Percentiles rank a stretch among this genome's conserved stretches.
phyloP scores from a whole-genome alignment of 2,888 invertebrate species.

The Leptura quadrifasciata region DNA sequence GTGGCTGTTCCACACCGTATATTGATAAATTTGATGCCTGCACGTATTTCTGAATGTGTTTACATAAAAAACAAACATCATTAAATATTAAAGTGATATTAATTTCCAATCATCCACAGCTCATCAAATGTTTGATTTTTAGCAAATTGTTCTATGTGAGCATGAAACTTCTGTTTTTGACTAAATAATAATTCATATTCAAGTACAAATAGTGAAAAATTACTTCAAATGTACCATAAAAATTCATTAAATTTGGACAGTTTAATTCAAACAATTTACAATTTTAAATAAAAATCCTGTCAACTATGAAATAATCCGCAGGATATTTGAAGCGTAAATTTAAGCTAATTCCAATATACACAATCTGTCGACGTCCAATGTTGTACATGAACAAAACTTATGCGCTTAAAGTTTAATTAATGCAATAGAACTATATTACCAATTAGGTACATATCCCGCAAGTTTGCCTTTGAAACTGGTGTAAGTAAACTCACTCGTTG shows the following conservation, averaged over 20 bases:
- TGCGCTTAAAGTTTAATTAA: slow-evolving; percentile 38
- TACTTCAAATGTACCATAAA: slow-evolving; percentile 43
- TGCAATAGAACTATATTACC: slow-evolving; percentile 33
- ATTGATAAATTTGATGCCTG: background rate
- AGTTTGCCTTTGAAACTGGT: slow-evolving; percentile 16
- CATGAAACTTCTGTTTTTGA: background rate
- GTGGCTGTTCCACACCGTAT: too few relatives aligned
- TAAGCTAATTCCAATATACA: slow-evolving; percentile 54
- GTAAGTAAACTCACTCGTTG: background rate
- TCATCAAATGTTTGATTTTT: background rate
- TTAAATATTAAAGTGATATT: slow-evolving; percentile 3
- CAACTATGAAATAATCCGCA: slow-evolving; percentile 39
- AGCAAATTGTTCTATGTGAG: slow-evolving; percentile 17
- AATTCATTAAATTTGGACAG: slow-evolving; percentile 39
- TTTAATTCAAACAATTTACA: slow-evolving; percentile 41
- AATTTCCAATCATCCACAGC: slow-evolving; percentile 7
- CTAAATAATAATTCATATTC: slow-evolving; percentile 21
- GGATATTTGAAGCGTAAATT: slow-evolving; percentile 49
- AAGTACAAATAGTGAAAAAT: slow-evolving; percentile 39
- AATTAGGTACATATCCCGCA: slow-evolving; percentile 14
- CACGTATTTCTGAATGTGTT: background rate
- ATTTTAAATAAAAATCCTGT: slow-evolving; percentile 37
- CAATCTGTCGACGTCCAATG: slow-evolving; percentile 46
- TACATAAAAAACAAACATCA: background rate
- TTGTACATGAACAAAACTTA: slow-evolving; percentile 41